Percentiles rank a stretch among this genome's conserved stretches.
Conservation (phyloP, 2,888 invertebrate species). For the Lacanobia wlatinum region DNA sequence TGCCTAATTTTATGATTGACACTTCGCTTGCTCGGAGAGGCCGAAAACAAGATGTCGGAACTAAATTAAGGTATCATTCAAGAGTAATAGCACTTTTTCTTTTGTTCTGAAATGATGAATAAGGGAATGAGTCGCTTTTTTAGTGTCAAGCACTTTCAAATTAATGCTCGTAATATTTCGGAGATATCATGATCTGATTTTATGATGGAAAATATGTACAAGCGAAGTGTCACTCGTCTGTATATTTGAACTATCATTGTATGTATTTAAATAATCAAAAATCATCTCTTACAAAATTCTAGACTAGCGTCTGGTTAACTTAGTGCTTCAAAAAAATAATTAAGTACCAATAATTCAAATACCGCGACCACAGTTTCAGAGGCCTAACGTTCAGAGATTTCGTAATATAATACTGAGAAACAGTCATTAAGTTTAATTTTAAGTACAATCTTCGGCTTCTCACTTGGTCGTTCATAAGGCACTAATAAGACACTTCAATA, state of each 20-base stretch:
- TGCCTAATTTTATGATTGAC: constrained; percentile 68
- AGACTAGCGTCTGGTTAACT: constrained; percentile 75
- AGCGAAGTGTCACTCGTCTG: constrained; percentile 49
- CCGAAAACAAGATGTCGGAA: constrained; percentile 43
- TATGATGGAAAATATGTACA: constrained; percentile 22
- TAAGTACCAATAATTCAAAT: constrained; percentile 62
- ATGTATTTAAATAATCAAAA: constrained; percentile 32
- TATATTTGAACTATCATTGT: constrained; percentile 38
- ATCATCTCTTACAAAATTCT: constrained; percentile 41
- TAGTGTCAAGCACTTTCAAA: constrained; percentile 27
- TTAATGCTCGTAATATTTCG: constrained; percentile 20
- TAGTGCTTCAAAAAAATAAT: constrained; percentile 70
- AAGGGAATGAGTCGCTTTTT: constrained; percentile 29
- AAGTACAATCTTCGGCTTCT: constrained; percentile 67
- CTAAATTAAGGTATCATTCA: constrained; percentile 51
- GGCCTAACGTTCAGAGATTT: constrained; percentile 62
- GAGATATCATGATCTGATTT: constrained; percentile 1
- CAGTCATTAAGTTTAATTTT: constrained; percentile 65
- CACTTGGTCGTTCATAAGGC: constrained; percentile 69
- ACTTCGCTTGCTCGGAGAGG: constrained; percentile 57
- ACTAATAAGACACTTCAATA: constrained; percentile 75
- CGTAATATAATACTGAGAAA: constrained; percentile 66
- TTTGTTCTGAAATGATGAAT: constrained; percentile 19
- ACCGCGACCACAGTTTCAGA: constrained; percentile 49
- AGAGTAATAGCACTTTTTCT: constrained; percentile 47